Conservation (phyloP, 2,888 invertebrate genomes). For the Cataglyphis cursor region DNA sequence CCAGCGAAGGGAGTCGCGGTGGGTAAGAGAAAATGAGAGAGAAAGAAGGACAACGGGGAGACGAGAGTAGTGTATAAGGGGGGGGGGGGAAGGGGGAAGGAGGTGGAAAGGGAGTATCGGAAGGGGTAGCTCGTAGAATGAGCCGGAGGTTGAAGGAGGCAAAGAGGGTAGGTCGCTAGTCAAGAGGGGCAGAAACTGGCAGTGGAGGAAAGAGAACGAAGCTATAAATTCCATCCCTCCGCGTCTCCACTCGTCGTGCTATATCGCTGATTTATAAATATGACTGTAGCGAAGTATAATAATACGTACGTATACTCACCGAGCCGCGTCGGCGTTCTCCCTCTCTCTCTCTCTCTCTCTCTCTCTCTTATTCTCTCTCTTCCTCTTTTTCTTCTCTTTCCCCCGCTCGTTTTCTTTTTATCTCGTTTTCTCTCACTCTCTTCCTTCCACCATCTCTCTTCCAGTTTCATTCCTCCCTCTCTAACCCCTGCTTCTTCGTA, state of each 20-base stretch:
- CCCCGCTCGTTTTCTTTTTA: conserved; percentile 37
- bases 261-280: conserved; percentile 88
- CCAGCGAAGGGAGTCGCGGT: conserved; percentile 59
- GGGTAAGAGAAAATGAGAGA: conserved; percentile 36
- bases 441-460: conserved; percentile 39
- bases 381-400: conserved; percentile 29
- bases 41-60: conserved; percentile 70
- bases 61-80: conserved; percentile 68
- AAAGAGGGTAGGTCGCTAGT: conserved; percentile 71
- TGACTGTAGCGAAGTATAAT: conserved; percentile 87
- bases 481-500: conserved; percentile 48
- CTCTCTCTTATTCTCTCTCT: conserved; percentile 40
- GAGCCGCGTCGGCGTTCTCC: conserved; percentile 76
- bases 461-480: conserved; percentile 44
- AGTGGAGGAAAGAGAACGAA: conserved; percentile 86
- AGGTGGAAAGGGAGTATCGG: conserved; percentile 66
- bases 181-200: conserved; percentile 84
- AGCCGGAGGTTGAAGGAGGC: conserved; percentile 72
- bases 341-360: conserved; percentile 43
- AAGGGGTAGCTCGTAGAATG: conserved; percentile 74
- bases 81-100: neutral
- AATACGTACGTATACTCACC: conserved; percentile 84
- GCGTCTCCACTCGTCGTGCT: conserved; percentile 85
- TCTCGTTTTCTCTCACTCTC: conserved; percentile 39
- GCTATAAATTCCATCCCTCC: conserved; percentile 86